Evolutionary conservation across 2,888 invertebrate species (phyloP).

Genomic region (Rotaria socialis): DNA sequence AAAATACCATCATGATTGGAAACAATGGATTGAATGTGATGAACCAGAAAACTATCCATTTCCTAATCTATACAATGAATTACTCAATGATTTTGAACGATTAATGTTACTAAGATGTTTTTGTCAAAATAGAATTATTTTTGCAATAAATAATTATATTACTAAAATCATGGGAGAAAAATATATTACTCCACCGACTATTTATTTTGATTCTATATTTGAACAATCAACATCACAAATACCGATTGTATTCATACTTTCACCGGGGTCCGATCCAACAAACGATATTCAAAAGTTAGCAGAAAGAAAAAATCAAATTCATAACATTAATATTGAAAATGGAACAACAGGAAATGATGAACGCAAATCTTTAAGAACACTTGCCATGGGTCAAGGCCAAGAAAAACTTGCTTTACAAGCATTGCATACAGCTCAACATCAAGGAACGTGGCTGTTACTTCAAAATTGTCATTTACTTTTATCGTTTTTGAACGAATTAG

Average conservation of each 20-base stretch:
- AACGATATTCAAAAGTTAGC: conserved; percentile 60
- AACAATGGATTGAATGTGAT: conserved; percentile 80
- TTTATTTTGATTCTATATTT: conserved; percentile 76
- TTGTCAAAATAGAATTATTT: conserved; percentile 79
- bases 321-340: conserved; percentile 41
- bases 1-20: conserved; percentile 65
- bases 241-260: conserved; percentile 60
- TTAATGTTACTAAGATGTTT: conserved; percentile 82
- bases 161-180: conserved; percentile 77
- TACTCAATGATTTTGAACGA: conserved; percentile 66
- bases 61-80: conserved; percentile 70
- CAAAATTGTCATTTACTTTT: conserved; percentile 85
- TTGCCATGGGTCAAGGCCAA: conserved; percentile 61
- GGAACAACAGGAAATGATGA: neutral
- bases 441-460: conserved; percentile 82
- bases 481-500: conserved; percentile 73
- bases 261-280: conserved; percentile 61
- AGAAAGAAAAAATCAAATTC: conserved; percentile 57
- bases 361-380: conserved; percentile 50
- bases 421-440: conserved; percentile 52
- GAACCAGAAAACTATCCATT: conserved; percentile 71
- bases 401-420: conserved; percentile 53
- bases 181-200: conserved; percentile 80
- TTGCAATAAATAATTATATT: conserved; percentile 78
- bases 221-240: conserved; percentile 75